A percentile compares a stretch with the other conserved stretches of the same genome.
Evolutionary conservation across 2,888 invertebrate species (phyloP).

Genomic region (Acrobasis consociella): DNA sequence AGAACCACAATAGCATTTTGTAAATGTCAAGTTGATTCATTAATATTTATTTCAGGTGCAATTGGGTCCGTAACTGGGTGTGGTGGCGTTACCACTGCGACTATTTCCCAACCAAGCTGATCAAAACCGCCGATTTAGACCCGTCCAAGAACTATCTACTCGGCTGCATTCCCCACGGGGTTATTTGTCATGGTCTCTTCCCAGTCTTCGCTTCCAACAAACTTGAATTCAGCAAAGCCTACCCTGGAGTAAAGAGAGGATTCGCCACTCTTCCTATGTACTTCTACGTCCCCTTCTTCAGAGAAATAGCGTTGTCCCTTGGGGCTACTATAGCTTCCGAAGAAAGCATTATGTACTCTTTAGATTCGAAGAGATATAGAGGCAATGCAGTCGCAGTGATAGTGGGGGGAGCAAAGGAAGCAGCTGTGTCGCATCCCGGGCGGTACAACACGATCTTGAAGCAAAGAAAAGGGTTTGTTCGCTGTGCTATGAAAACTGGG

Average conservation of each 20-base stretch:
- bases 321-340: constrained; percentile 16
- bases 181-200: constrained; percentile 8
- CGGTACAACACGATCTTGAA: constrained; percentile 23
- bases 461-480: constrained; percentile 24
- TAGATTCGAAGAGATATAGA: constrained; percentile 19
- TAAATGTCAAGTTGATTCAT: no score
- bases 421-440: neutral
- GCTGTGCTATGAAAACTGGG: constrained; percentile 28
- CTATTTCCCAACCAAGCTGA: constrained; percentile 91
- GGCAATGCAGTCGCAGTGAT: constrained; percentile 22
- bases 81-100: constrained; percentile 87
- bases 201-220: constrained; percentile 4
- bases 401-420: constrained; percentile 24
- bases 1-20: no score
- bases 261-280: constrained; percentile 5
- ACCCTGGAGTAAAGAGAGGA: constrained; percentile 21
- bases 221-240: constrained; percentile 9
- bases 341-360: constrained; percentile 20
- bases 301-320: constrained; percentile 18
- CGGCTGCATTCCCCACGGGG: constrained; percentile 23
- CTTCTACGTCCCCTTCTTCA: constrained; percentile 22
- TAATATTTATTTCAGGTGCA: constrained; percentile 16
- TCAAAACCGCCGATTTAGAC: constrained; percentile 27
- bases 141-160: constrained; percentile 26
- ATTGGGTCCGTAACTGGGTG: constrained; percentile 49